Percentiles rank a stretch among this genome's conserved stretches.
These are phyloP conservation scores for Decapterus maruadsi DNA, from an alignment of 2,797 vertebrate species.

Conservation along the genomic window DNA sequence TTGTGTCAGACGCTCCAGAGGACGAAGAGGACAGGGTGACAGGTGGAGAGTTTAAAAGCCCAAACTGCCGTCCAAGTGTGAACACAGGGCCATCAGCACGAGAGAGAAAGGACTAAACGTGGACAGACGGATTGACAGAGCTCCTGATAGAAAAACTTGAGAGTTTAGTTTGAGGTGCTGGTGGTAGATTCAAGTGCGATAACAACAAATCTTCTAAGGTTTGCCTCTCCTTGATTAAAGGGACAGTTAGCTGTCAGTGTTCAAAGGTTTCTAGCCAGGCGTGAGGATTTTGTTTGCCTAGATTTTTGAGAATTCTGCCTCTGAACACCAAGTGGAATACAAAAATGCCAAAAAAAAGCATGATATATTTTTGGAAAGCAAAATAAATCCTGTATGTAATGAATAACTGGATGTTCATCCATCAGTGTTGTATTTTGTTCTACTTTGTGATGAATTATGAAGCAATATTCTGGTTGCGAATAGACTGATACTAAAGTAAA, in stretches of 20 bases:
- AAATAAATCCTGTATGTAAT: too few relatives aligned
- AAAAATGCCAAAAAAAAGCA: too few relatives aligned
- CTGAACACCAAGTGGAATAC: background rate
- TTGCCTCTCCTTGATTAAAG: background rate
- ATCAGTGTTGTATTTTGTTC: background rate
- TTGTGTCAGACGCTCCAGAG: constrained; percentile 21
- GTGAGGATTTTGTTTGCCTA: background rate
- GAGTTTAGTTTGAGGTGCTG: constrained; percentile 5
- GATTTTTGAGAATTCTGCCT: background rate
- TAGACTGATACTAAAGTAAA: background rate
- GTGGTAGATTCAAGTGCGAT: background rate
- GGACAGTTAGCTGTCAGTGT: background rate
- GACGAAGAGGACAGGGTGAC: constrained; percentile 58
- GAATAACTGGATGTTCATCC: background rate
- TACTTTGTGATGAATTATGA: background rate
- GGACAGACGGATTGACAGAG: constrained; percentile 39
- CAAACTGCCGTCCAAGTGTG: constrained; percentile 40
- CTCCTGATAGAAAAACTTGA: constrained; percentile 21
- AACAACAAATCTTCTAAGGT: background rate
- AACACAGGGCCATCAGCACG: constrained; percentile 24
- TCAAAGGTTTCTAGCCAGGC: background rate
- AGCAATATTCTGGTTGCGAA: background rate
- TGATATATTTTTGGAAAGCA: background rate
- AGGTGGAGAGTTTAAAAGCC: constrained; percentile 56
- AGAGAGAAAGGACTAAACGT: background rate